Conservation (phyloP, 2,113 vertebrate genomes). For the Eretmochelys imbricata region DNA sequence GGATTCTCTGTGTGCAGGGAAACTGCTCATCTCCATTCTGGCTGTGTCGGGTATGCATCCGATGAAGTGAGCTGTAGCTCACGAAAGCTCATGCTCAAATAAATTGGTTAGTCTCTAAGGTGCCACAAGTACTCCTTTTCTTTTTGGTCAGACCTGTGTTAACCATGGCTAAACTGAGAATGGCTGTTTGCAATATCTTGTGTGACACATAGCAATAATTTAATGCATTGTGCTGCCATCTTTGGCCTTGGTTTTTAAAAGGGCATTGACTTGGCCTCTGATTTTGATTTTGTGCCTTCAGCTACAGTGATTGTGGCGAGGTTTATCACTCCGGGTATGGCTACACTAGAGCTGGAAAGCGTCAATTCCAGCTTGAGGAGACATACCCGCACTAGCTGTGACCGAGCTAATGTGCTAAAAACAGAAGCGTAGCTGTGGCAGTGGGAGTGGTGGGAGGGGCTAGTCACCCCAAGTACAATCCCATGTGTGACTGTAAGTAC, state of each 20-base stretch:
- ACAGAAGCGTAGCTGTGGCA: background rate
- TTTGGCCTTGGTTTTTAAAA: background rate
- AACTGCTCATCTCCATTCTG: background rate
- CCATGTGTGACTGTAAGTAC: background rate
- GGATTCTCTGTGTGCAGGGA: background rate
- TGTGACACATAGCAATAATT: background rate
- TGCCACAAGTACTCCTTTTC: too few species aligned
- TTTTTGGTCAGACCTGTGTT: background rate
- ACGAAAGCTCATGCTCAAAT: too few species aligned
- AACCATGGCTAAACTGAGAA: background rate
- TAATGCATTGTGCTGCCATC: background rate
- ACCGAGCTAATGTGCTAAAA: background rate
- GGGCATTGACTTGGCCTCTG: background rate
- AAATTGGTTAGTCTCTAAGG: too few species aligned
- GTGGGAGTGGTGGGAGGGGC: too few species aligned
- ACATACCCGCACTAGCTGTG: background rate
- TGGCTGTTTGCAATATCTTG: background rate
- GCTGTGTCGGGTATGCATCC: background rate
- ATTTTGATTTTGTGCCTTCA: background rate
- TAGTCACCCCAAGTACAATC: background rate
- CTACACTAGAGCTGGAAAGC: background rate
- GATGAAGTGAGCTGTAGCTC: too few species aligned
- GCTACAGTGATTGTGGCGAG: background rate
- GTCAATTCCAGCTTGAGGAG: background rate
- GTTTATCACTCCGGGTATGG: rapidly evolving